Base-by-base conservation (phyloP, 2,888 invertebrate genomes). In the Microplitis deprimator region DNA sequence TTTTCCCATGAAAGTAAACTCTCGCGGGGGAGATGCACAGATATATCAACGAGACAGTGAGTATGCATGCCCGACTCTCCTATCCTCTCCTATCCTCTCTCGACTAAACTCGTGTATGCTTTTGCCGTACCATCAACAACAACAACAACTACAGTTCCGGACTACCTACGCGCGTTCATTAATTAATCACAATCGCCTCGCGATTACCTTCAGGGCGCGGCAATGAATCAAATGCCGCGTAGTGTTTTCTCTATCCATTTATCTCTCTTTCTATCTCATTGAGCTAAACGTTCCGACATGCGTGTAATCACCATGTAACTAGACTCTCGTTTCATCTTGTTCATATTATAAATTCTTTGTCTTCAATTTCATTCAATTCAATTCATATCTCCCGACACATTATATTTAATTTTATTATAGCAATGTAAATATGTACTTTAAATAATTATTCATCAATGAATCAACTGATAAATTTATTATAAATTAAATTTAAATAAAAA, bases 131-230 rank as follows among this genome's bases (percentile, higher is more conserved):
- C 50, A 50, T 50, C 50, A 50, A 50, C 50, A 50, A 50, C 50
- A 50, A 13, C 50, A 10, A 50, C 74, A 64, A 40, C 69, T 70
- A 69, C 77, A 70, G 74, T 77, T 71, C 74, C 71, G 61, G 67
- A 77, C 74, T 77, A 75, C 74, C 77, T 74, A 77, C 74, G 71
- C 70, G 70, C 61, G 74, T 77, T 74, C 74, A 67, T 77, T 75
- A 77, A 77, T 77, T 77, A 77, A 77, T 77, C 77, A 77, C 77
- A 77, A 77, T 77, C 77, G 71, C 71, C 77, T 69, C 41, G 77
- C 74, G 77, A 77, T 77, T 77, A 77, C 77, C 71, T 73, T 74
- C 74, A 40, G 77, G 77, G 70, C 71, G 71, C 69, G 40, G 73
- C 69, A 65, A 77, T 77, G 77, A 77, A 77, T 77, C 77, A 77